Evolutionary conservation across 1,140 invertebrate species (phyloP), one percentile per base, ranked within the genome.

Genomic region (Drosophila arawakana): DNA sequence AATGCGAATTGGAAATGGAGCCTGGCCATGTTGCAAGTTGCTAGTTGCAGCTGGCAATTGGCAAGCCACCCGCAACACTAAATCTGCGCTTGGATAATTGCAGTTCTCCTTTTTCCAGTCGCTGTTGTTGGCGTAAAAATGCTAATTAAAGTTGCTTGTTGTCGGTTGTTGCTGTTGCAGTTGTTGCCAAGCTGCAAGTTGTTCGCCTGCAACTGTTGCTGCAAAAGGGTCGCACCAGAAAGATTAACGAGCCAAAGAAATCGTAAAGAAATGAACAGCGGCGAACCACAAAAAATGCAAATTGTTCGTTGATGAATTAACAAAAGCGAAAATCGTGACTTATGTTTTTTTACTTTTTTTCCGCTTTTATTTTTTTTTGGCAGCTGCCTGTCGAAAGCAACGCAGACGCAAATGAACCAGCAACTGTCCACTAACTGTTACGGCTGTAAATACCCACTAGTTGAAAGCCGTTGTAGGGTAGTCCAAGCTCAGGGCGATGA

Each of bases 281-380:
- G 55, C 59, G 59, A 81, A 79, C 49, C 71, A 68, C 66, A 73
- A 73, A 76, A 90, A 90, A 90, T 90, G 88, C 88, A 90, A 90
- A 90, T 90, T 90, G 82, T 90, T 86, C 80, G 88, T 85, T 90
- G 86, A 90, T 90, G 88, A 90, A 90, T 90, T 90, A 90, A 90
- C 88, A 90, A 90, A 90, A 90, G 88, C 86, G 71, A 89, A 90
- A 90, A 90, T 90, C 88, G 88, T 90, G 88, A 90, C 88, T 90
- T 90, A 90, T 90, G 88, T 86, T 90, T 30, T 30, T 30, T 30
- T 1, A 2, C 3, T 6, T 6, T 30, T 30, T 30, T 30, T 30
- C 3, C 25, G 18, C 25, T 30, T 6, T 6, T 5, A 2, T 6
- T 30, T 30, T 30, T 30, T 30, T 90, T 90, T 90, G 88, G 88